Evolutionary conservation across 2,797 vertebrate species (phyloP), one percentile per base, ranked within the genome.

Genomic region (Spatula versicolor): DNA sequence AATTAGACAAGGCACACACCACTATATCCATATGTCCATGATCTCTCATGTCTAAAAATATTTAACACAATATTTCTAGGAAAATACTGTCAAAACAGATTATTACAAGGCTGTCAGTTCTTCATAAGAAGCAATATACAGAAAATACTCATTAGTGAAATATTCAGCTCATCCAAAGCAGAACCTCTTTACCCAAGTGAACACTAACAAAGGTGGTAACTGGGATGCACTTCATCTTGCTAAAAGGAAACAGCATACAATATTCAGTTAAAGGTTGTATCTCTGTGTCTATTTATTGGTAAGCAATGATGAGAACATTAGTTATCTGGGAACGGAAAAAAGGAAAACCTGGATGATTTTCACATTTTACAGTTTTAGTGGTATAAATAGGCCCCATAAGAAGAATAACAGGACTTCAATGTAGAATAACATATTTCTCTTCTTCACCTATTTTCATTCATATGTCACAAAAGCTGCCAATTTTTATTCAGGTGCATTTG

Each of bases 1-100:
- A 99, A 99, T 99, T 99, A 99, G 98, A 97, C 96, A 94, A 93
- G 97, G 96, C 97, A 88, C 97, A 98, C 97, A 98, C 96, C 97
- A 97, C 98, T 97, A 95, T 77, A 96, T 98, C 98, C 98, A 98
- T 98, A 98, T 98, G 98, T 97, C 96, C 97, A 94, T 92, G 92
- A 95, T 96, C 96, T 62, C 89, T 89, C 83, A 68, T 52, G 83
- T 97, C 93, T 96, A 83, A 97, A 97, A 97, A 96, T 97, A 97
- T 96, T 97, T 97, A 97, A 91, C 88, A 94, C 88, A 93, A 54
- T 96, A 96, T 97, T 97, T 97, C 95, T 95, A 93, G 76, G 86
- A 96, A 96, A 96, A 95, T 94, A 80, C 78, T 97, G 97, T 97
- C 96, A 97, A 97, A 98, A 97, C 95, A 97, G 94, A 94, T 97